phyloP scores from a whole-genome alignment of 2,113 vertebrate genomes.

The Limanda limanda region DNA sequence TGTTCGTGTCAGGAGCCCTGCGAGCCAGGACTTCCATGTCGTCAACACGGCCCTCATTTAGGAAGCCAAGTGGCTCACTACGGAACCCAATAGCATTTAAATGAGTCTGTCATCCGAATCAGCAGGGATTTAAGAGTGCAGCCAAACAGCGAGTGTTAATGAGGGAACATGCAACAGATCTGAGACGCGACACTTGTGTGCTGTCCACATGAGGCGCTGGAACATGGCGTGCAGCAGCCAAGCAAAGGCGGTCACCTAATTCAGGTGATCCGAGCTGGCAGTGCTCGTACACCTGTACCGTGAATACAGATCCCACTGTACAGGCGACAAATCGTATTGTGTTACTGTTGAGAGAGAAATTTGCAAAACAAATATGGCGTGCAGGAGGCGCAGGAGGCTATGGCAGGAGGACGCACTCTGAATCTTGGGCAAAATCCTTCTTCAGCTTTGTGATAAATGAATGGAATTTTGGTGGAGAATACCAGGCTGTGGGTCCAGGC shows the following conservation, averaged over 20 bases:
- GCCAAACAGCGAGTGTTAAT: constrained; percentile 32
- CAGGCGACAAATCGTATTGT: constrained; percentile 29
- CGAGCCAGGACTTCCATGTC: constrained; percentile 19
- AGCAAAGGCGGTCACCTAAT: constrained; percentile 19
- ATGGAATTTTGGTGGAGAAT: constrained; percentile 18
- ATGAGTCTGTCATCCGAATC: constrained; percentile 40
- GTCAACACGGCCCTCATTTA: constrained; percentile 30
- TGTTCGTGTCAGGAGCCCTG: constrained; percentile 11
- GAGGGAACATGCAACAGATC: constrained; percentile 36
- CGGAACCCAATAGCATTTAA: constrained; percentile 47
- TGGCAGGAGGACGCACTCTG: constrained; percentile 47
- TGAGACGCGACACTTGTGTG: constrained; percentile 44
- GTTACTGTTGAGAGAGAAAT: constrained; percentile 53
- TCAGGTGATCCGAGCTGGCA: constrained; percentile 28
- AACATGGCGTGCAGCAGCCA: constrained; percentile 18
- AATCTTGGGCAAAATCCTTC: constrained; percentile 24
- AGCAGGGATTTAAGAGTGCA: constrained; percentile 35
- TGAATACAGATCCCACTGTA: constrained; percentile 15
- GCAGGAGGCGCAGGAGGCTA: constrained; percentile 35
- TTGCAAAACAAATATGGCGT: constrained; percentile 71
- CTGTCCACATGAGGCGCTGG: constrained; percentile 43
- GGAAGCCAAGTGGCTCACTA: constrained; percentile 21
- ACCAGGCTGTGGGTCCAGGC: constrained; percentile 11
- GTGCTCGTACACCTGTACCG: constrained; percentile 3
- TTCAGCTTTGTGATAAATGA: constrained; percentile 15